phyloP scores from a whole-genome alignment of 2,797 vertebrate species.

The Scomberomorus guttatus region DNA sequence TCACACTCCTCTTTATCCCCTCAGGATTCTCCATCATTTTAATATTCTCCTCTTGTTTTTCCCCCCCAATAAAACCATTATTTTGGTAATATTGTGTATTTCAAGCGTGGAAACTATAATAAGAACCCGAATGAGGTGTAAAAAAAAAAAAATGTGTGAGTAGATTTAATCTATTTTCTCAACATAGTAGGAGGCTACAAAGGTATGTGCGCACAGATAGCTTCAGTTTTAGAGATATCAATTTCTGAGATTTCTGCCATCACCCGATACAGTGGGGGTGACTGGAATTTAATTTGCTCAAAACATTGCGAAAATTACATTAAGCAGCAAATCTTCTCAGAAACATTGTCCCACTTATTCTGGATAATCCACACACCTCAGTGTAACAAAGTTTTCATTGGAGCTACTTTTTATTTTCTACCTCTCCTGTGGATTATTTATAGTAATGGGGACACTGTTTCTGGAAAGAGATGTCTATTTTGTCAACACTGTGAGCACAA shows the following conservation, averaged over 20 bases:
- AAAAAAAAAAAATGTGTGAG: not conserved
- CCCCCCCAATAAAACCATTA: not conserved
- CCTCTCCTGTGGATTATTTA: slow-evolving; percentile 4
- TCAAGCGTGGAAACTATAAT: not conserved
- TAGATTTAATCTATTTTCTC: not conserved
- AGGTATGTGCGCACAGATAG: not conserved
- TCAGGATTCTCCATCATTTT: slow-evolving; percentile 8
- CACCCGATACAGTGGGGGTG: not conserved
- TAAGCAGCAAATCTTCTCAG: not conserved
- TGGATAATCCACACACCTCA: not conserved
- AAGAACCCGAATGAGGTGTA: not conserved
- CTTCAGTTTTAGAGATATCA: not conserved
- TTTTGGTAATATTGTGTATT: not conserved
- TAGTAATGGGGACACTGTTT: not conserved
- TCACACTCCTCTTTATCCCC: not conserved
- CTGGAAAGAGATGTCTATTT: not conserved
- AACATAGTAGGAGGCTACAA: not conserved
- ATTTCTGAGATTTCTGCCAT: not conserved
- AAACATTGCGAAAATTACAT: too few relatives aligned
- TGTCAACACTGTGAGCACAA: too few relatives aligned
- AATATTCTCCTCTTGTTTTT: slow-evolving; percentile 18
- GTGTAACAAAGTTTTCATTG: not conserved
- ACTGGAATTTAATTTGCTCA: too few relatives aligned
- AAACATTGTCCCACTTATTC: not conserved
- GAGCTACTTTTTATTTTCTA: not conserved